Evolutionary conservation across 2,113 vertebrate species (phyloP).

Genomic region (Elachura formosa): DNA sequence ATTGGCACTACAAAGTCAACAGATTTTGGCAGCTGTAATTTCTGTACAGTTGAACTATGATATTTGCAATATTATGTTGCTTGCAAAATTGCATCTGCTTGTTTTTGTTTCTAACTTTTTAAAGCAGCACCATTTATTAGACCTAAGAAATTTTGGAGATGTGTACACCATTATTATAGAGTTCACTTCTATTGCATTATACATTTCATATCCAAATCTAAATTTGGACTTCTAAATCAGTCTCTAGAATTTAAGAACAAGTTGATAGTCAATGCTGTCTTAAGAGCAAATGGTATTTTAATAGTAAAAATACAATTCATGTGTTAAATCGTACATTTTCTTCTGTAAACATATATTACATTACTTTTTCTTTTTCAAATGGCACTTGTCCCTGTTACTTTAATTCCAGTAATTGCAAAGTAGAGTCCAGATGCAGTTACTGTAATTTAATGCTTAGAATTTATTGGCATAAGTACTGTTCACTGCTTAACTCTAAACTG

Average conservation of each 20-base stretch:
- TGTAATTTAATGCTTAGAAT: not conserved
- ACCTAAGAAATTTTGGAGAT: not conserved
- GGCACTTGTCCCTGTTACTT: not conserved
- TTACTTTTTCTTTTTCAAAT: not conserved
- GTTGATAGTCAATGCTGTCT: not conserved
- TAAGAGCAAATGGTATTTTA: not conserved
- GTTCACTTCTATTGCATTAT: not conserved
- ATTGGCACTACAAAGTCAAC: slow-evolving; percentile 14
- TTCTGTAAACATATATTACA: not conserved
- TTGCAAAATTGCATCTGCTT: slow-evolving; percentile 29
- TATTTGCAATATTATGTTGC: slow-evolving; percentile 38
- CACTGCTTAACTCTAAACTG: not conserved
- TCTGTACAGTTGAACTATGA: slow-evolving; percentile 1
- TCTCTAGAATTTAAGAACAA: not conserved
- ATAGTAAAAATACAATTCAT: not conserved
- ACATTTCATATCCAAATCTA: not conserved
- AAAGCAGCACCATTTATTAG: not conserved
- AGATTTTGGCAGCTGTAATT: slow-evolving; percentile 35
- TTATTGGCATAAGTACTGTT: not conserved
- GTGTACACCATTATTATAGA: not conserved
- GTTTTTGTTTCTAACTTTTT: slow-evolving; percentile 24
- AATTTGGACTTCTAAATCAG: not conserved
- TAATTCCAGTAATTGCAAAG: not conserved
- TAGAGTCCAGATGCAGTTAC: not conserved
- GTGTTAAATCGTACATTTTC: not conserved